Evolutionary conservation across 2,797 vertebrate genomes (phyloP).

Genomic region (Chloroceryle amazona): DNA sequence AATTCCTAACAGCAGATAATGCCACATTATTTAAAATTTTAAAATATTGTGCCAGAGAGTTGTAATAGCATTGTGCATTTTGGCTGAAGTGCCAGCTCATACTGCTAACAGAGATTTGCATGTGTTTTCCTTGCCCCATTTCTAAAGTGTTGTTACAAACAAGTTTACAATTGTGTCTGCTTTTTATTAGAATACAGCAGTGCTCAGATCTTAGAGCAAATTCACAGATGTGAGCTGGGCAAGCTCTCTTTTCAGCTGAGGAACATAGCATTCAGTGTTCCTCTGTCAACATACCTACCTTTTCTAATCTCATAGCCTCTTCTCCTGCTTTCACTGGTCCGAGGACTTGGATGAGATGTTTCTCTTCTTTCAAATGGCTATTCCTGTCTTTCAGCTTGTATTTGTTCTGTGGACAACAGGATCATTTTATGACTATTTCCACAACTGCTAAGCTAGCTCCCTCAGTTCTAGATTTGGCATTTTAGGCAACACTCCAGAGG

Average conservation of each 20-base stretch:
- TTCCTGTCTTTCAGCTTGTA: slow-evolving; percentile 10
- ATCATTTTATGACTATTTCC: not conserved
- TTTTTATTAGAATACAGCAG: not conserved
- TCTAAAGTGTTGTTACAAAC: not conserved
- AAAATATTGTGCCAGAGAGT: not conserved
- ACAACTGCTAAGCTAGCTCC: not conserved
- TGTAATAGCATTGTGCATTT: not conserved
- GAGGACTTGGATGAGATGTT: not conserved
- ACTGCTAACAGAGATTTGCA: not conserved
- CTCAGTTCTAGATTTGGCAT: not conserved
- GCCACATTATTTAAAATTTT: not conserved
- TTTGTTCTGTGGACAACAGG: slow-evolving; percentile 21
- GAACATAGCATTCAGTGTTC: not conserved
- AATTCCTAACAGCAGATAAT: not conserved
- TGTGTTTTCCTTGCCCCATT: not conserved
- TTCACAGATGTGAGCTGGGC: accelerated
- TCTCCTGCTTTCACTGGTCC: slow-evolving; percentile 5
- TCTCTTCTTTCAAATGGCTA: not conserved
- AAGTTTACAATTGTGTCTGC: not conserved
- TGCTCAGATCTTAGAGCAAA: not conserved
- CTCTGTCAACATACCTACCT: not conserved
- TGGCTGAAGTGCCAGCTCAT: not conserved
- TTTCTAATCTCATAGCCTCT: not conserved
- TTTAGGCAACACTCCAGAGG: not conserved
- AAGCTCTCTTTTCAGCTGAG: not conserved